A percentile compares a stretch with the other conserved stretches of the same genome.
Conservation (phyloP, 2,797 vertebrate genomes). For the Todus mexicanus region DNA sequence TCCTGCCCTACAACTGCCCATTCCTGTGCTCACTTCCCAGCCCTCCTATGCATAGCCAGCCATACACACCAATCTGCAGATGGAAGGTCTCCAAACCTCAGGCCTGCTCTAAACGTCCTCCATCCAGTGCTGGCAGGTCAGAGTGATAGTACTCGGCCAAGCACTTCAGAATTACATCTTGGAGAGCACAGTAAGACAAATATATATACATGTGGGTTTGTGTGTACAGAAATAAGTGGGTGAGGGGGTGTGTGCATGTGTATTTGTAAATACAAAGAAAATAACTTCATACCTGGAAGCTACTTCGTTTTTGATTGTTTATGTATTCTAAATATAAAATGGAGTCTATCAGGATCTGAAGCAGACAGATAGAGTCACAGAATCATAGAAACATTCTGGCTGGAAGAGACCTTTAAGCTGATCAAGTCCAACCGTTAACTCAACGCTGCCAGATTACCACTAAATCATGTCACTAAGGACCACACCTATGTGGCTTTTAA, state of each 20-base stretch:
- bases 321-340: background rate
- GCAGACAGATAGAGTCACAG: background rate
- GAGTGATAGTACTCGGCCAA: background rate
- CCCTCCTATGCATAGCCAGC: background rate
- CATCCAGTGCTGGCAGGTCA: background rate
- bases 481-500: background rate
- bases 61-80: background rate
- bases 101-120: background rate
- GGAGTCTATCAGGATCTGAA: background rate
- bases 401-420: background rate
- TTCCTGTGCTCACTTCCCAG: background rate
- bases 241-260: accelerated
- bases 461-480: background rate
- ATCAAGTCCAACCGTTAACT: background rate
- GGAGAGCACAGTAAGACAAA: background rate
- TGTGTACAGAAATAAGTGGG: background rate
- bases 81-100: background rate
- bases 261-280: conserved; percentile 14
- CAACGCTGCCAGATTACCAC: background rate
- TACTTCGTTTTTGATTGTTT: background rate
- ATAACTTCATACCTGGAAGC: background rate
- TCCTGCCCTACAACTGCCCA: background rate
- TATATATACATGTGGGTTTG: background rate
- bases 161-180: background rate
- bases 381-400: background rate